These are phyloP conservation scores for Cygnus buccinator DNA, from an alignment of 2,113 vertebrate species.

Conservation along the genomic window DNA sequence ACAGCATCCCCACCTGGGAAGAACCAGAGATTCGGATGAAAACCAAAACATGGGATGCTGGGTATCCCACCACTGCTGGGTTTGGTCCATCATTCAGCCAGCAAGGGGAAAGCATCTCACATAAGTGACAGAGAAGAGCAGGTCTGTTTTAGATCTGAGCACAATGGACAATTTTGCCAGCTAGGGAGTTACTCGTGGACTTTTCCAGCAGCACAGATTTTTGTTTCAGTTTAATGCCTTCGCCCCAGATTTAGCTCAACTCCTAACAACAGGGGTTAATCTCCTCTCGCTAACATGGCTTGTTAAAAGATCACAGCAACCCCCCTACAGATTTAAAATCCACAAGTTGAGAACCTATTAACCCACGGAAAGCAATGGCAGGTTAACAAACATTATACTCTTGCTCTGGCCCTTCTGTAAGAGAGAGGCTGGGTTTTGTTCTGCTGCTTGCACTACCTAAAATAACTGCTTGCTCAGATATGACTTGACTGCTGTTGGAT, in stretches of 20 bases:
- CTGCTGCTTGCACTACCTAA: background rate
- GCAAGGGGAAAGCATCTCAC: background rate
- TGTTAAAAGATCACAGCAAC: constrained; percentile 34
- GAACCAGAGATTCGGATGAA: background rate
- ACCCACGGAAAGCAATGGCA: fast-evolving
- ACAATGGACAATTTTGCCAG: background rate
- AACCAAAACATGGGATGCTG: fast-evolving
- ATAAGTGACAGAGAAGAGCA: background rate
- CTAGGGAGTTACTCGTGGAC: background rate
- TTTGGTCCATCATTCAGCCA: background rate
- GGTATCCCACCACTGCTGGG: fast-evolving
- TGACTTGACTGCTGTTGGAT: background rate
- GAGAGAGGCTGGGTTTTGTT: background rate
- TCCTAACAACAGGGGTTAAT: background rate
- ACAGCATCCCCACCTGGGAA: too few relatives aligned
- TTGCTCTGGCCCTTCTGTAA: background rate
- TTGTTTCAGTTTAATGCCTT: background rate
- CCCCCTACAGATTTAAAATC: background rate
- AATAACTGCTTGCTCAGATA: background rate
- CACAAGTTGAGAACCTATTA: background rate
- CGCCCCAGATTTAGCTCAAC: background rate
- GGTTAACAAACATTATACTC: background rate
- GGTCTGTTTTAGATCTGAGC: background rate
- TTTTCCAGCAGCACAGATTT: background rate
- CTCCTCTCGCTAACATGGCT: background rate